Base-by-base conservation (phyloP, 2,888 invertebrate species). In the Drosophila robusta region DNA sequence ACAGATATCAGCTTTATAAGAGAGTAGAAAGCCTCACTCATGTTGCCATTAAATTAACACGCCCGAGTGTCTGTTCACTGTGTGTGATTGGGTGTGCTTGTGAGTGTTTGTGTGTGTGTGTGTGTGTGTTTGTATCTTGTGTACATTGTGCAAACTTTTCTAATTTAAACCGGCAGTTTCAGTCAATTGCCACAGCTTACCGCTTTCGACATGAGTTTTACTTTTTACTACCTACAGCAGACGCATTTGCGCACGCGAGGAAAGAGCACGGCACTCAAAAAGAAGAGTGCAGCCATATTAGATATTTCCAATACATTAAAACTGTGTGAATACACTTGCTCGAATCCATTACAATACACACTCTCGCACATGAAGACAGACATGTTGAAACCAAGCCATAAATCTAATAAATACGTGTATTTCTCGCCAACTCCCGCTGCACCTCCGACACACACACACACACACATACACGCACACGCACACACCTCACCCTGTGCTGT, bases 161-260 rank as follows among this genome's bases (percentile, higher is more conserved):
- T 83, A 83, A 83, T 83, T 83, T 88, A 83, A 88, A 83, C 80
- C 89, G 83, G 83, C 88, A 88, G 83, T 83, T 83, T 86, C 88
- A 88, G 86, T 83, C 83, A 88, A 83, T 83, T 83, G 83, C 83
- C 83, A 83, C 83, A 88, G 83, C 88, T 83, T 88, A 83, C 89
- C 84, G 89, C 84, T 83, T 79, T 86, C 87, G 86, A 82, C 82
- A 82, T 87, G 82, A 82, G 88, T 82, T 82, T 87, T 85, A 78
- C 86, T 87, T 82, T 86, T 82, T 83, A 75, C 67, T 80, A 75
- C 83, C 89, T 78, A 69, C 61, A 56, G 66, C 60, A 54, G 68
- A 65, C 65, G 64, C 73, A 65, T 49, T 56, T 63, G 60, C 62
- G 67, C 69, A 65, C 57, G 56, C 49, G 56, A 42, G 14, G 22